A percentile compares a stretch with the other conserved stretches of the same genome.
Conservation (phyloP, 2,113 vertebrate species). For the Agapornis roseicollis region DNA sequence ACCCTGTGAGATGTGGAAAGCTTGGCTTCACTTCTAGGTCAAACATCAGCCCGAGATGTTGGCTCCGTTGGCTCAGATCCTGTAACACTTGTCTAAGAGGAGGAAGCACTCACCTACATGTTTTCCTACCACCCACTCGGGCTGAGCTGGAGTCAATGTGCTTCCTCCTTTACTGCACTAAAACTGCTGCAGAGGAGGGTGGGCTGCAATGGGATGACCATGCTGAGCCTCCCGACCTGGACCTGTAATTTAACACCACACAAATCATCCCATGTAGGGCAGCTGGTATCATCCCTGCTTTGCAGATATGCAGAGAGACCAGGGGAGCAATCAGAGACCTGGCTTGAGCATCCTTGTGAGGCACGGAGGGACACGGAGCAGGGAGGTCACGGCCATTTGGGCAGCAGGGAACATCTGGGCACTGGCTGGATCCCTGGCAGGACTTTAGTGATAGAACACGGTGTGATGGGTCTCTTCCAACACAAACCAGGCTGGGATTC, state of each 20-base stretch:
- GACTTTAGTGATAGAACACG: not conserved
- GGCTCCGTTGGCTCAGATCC: not conserved
- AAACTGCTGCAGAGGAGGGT: not conserved
- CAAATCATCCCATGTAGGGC: rapidly evolving
- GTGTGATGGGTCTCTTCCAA: not conserved
- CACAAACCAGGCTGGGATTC: not conserved
- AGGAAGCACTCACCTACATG: not conserved
- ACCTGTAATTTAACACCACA: not conserved
- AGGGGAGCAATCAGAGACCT: rapidly evolving
- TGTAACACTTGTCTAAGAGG: not conserved
- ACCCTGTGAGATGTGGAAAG: rapidly evolving
- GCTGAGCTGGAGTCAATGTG: rapidly evolving
- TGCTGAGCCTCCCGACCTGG: not conserved
- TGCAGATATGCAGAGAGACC: not conserved
- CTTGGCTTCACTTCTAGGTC: not conserved
- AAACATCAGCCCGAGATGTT: not conserved
- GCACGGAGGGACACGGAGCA: rapidly evolving
- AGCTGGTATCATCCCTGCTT: rapidly evolving
- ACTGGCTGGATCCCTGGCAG: rapidly evolving
- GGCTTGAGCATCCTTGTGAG: not conserved
- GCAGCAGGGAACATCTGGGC: not conserved
- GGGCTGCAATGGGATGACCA: rapidly evolving
- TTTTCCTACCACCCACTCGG: not conserved
- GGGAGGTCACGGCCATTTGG: not conserved
- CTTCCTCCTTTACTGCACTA: not conserved